phyloP scores from a whole-genome alignment of 1,140 invertebrate genomes.

The Drosophila burlai region DNA sequence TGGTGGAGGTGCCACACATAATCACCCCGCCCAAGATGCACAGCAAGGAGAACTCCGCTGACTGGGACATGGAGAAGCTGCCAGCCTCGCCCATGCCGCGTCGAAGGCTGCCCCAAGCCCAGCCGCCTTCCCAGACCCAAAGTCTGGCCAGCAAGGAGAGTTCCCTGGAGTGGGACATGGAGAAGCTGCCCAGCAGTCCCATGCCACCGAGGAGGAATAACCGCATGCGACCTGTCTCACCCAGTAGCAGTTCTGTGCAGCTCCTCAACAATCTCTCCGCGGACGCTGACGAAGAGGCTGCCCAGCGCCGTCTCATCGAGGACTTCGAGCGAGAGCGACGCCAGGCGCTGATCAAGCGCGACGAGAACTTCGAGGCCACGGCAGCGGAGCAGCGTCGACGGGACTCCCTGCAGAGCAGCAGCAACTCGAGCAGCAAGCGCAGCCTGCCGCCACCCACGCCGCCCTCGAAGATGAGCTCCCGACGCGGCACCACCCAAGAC shows the following conservation, averaged over 20 bases:
- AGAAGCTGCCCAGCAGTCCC: constrained; percentile 76
- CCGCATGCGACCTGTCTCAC: constrained; percentile 46
- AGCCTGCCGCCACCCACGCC: constrained; percentile 65
- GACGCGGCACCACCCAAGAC: constrained; percentile 59
- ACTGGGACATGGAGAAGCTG: constrained; percentile 83
- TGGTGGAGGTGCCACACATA: constrained; percentile 45
- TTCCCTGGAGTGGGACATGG: constrained; percentile 83
- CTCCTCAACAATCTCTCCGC: constrained; percentile 66
- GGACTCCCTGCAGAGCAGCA: constrained; percentile 70
- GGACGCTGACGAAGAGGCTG: constrained; percentile 47
- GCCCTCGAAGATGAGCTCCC: constrained; percentile 7
- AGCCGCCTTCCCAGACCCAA: neutral
- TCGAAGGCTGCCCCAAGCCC: constrained; percentile 22
- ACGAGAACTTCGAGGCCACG: constrained; percentile 67
- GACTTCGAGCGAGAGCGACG: constrained; percentile 76
- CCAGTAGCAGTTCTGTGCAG: constrained; percentile 62
- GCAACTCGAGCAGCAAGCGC: constrained; percentile 64
- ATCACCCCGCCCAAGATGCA: constrained; percentile 45
- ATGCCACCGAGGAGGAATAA: constrained; percentile 63
- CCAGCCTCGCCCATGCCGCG: constrained; percentile 71
- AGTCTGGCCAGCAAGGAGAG: constrained; percentile 59
- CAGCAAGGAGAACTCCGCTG: constrained; percentile 73
- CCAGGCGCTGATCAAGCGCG: constrained; percentile 69
- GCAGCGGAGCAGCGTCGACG: constrained; percentile 63
- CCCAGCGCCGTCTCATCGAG: constrained; percentile 65